Evolutionary conservation across 2,797 vertebrate species (phyloP).

Genomic region (Liasis olivaceus): DNA sequence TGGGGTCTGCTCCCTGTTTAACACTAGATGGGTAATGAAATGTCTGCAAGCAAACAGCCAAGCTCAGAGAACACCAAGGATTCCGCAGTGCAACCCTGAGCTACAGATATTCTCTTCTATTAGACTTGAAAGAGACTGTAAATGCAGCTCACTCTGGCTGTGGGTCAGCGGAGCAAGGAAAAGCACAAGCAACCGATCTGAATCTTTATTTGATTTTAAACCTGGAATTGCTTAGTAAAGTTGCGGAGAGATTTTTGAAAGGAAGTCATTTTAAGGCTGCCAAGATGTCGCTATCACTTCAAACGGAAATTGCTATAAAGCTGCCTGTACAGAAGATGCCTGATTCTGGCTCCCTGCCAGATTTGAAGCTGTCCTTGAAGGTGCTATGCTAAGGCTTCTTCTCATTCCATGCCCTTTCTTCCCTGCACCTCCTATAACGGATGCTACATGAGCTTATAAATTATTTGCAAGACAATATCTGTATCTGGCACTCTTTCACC

Average conservation of each 20-base stretch:
- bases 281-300: neutral
- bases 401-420: neutral
- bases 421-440: too few species aligned
- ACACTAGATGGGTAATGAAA: too few species aligned
- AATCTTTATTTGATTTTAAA: neutral
- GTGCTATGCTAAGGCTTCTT: neutral
- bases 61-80: too few species aligned
- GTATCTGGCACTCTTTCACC: neutral
- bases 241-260: neutral
- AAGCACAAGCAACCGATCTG: neutral
- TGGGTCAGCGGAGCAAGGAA: neutral
- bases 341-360: neutral
- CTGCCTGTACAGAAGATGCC: neutral
- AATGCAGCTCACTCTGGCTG: neutral
- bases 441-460: neutral
- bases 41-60: too few species aligned
- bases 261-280: neutral
- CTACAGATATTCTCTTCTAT: too few species aligned
- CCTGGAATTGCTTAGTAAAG: neutral
- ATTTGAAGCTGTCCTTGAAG: neutral
- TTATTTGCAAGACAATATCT: neutral
- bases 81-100: too few species aligned
- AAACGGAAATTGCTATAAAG: neutral
- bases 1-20: too few species aligned
- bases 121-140: neutral